Percentiles rank a stretch among this genome's conserved stretches.
Conservation (phyloP, 2,797 vertebrate genomes). For the Epinephelus coioides region DNA sequence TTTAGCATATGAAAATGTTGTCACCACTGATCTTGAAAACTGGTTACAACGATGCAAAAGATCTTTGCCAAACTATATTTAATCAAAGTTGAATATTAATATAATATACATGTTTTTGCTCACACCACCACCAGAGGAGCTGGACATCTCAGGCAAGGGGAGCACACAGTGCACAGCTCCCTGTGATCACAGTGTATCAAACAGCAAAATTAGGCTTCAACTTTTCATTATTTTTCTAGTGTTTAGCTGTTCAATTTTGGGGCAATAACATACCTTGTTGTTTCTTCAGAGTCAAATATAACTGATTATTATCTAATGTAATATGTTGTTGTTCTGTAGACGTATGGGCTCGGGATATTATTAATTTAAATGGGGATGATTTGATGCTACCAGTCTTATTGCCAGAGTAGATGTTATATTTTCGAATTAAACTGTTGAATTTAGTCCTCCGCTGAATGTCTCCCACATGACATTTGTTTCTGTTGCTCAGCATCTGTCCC, state of each 20-base stretch:
- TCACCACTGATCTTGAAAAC: too few species aligned
- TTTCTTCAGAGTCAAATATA: not conserved
- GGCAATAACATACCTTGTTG: not conserved
- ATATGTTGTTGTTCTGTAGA: slow-evolving; percentile 5
- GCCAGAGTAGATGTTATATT: slow-evolving; percentile 22
- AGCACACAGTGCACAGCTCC: too few species aligned
- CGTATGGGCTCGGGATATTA: not conserved
- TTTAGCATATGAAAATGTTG: too few species aligned
- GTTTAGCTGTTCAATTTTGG: not conserved
- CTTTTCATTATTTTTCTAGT: not conserved
- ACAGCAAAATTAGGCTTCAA: not conserved
- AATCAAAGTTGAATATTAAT: too few species aligned
- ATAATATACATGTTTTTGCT: too few species aligned
- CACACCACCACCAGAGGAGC: too few species aligned
- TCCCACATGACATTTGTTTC: slow-evolving; percentile 40
- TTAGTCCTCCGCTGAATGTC: slow-evolving; percentile 8
- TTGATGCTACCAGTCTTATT: not conserved
- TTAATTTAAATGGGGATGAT: slow-evolving; percentile 3
- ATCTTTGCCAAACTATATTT: too few species aligned
- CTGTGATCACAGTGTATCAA: too few species aligned
- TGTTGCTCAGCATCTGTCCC: slow-evolving; percentile 53
- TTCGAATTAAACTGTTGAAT: slow-evolving; percentile 14
- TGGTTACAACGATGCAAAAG: too few species aligned
- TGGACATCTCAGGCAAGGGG: too few species aligned
- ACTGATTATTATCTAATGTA: slow-evolving; percentile 3